Evolutionary conservation across 2,797 vertebrate genomes (phyloP), one percentile per base, ranked within the genome.

Genomic region (Adelosebastes latens): DNA sequence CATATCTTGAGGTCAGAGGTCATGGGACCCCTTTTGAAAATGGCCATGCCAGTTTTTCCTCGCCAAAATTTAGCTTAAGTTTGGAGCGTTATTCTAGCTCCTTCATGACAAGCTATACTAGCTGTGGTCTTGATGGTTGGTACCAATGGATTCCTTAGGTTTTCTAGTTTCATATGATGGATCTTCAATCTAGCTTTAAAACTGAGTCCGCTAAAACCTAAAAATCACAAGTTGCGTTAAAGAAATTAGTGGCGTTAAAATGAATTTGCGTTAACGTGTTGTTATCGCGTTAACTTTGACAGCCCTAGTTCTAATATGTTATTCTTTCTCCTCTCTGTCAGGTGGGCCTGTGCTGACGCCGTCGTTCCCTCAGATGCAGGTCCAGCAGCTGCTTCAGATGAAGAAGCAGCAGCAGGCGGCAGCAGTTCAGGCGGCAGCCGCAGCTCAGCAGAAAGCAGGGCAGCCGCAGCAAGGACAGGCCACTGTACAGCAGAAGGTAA

Each of bases 401-500:
- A 97, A 97, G 79, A 94, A 95, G 81, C 92, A 92, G 78, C 86
- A 82, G 24, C 71, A 86, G 72, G 68, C 67, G 6, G 84, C 78
- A 1, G 83, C 89, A 0, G 91, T 93, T 5, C 96, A 96, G 77
- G 94, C 94, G 2, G 90, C 90, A n/a, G 93, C 95, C 0, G 95
- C 96, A 36, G 96, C 96, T 3, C 96, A 96, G 86, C 97, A 97
- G 95, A 98, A 98, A 80, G 95, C 96, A 3, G 96, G 96, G 60
- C 97, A 97, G 93, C 93, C 96, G 0, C 97, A 97, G 75, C 96
- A 96, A 80, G 94, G 95, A 36, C 96, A 97, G 80, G 75, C 96
- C 39, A 67, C 96, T 1, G 96, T 96, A 13, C 97, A 98, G 90
- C 97, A 97, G 90, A 98, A 98, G 96, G 97, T 97, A 70, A 77